Evolutionary conservation across 2,797 vertebrate species (phyloP).

Genomic region (Tachyglossus aculeatus): DNA sequence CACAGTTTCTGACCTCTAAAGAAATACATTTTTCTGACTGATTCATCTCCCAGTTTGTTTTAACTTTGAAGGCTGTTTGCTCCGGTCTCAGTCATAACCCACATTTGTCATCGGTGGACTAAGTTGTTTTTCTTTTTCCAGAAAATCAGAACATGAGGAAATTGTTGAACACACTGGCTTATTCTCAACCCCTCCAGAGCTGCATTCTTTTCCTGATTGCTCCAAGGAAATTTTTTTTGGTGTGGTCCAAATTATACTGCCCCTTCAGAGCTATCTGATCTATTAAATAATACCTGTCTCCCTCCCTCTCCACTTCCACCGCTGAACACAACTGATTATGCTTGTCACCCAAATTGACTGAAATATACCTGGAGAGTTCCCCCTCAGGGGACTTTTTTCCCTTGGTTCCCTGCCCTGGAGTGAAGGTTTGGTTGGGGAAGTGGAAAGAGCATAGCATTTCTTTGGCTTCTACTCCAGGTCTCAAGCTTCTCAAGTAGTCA

Average conservation of each 20-base stretch:
- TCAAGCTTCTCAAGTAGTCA: no score
- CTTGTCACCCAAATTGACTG: no score
- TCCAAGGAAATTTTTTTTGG: slow-evolving; percentile 32
- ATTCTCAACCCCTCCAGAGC: slow-evolving; percentile 4
- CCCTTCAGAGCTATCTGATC: background rate
- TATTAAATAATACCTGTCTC: no score
- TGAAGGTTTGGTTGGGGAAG: no score
- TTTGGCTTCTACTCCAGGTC: no score
- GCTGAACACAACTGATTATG: no score
- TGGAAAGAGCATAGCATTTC: no score
- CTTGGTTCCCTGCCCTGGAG: no score
- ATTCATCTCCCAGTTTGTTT: fast-evolving
- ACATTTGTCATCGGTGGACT: background rate
- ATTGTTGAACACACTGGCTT: slow-evolving; percentile 5
- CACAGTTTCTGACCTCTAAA: background rate
- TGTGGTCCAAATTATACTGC: background rate
- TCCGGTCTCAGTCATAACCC: background rate
- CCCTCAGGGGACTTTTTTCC: no score
- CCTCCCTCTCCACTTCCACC: no score
- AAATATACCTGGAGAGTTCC: no score
- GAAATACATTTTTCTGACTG: background rate
- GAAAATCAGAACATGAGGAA: slow-evolving; percentile 20
- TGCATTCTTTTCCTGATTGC: background rate
- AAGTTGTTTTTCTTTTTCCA: no score
- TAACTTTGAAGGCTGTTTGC: fast-evolving